phyloP scores from a whole-genome alignment of 2,888 invertebrate genomes.

The Linyphia triangularis region DNA sequence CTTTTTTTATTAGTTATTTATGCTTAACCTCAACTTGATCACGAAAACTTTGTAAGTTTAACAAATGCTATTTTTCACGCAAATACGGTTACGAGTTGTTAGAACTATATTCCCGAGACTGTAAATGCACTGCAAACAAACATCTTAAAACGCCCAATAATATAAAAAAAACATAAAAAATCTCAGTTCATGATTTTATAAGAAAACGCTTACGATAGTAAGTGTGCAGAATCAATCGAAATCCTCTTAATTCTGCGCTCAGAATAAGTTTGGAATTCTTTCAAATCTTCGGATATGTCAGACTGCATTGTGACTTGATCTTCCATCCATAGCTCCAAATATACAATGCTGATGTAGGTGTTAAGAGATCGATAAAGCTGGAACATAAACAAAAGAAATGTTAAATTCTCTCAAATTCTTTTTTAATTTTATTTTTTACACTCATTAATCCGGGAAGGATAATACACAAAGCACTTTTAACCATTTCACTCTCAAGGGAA shows the following conservation, averaged over 20 bases:
- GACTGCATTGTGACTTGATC: conserved; percentile 38
- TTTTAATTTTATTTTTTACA: background rate
- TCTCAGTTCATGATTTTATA: too few species aligned
- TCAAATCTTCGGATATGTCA: conserved; percentile 8
- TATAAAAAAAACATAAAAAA: too few species aligned
- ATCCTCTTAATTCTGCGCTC: conserved; percentile 31
- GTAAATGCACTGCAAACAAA: too few species aligned
- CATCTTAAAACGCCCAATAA: too few species aligned
- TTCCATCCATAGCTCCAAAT: conserved; percentile 56
- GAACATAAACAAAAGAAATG: background rate
- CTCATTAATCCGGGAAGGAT: background rate
- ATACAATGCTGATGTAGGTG: conserved; percentile 56
- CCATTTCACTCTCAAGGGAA: too few species aligned
- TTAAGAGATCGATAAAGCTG: conserved; percentile 54
- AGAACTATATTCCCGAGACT: too few species aligned
- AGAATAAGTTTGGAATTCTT: conserved; percentile 41
- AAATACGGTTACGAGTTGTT: too few species aligned
- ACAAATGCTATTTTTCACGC: too few species aligned
- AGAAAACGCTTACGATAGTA: conserved; percentile 52
- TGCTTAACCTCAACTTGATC: too few species aligned
- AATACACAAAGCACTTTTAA: too few species aligned
- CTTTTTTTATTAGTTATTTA: too few species aligned
- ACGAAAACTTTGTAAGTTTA: too few species aligned
- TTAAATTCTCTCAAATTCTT: background rate
- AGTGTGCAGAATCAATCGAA: conserved; percentile 52